Base-by-base conservation (phyloP, 1,140 invertebrate species). In the Drosophila tristis region DNA sequence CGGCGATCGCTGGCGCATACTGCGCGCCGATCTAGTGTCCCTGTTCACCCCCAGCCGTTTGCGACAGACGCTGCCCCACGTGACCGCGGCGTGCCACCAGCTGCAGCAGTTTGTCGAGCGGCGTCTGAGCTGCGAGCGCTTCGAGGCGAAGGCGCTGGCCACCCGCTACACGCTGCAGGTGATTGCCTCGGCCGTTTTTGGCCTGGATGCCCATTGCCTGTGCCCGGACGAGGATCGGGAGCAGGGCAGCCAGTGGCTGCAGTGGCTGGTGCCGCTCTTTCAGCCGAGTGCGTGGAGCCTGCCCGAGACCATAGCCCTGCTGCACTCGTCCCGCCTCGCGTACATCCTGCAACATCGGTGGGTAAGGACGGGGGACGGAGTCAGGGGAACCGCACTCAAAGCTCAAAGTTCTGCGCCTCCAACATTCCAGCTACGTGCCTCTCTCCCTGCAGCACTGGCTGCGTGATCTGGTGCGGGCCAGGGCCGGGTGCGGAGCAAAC, bases 161-260 rank as follows among this genome's bases (percentile, higher is more conserved):
- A 78, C 70, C 0, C 78, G 62, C 20, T 90, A 78, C 7, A 90
- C 81, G 3, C 53, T 90, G 1, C 78, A 90, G 48, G 85, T 90
- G 23, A 50, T 90, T 1, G 87, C 75, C 8, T 90, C 87, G 0
- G 68, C 61, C 0, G 74, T 70, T 1, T 90, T 77, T 26, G 85
- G 87, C 0, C 54, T 90, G 16, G 58, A 90, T 55, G 79, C 68
- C 6, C 45, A 78, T 7, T 70, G 74, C 3, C 53, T 91, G 4
- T 13, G 43, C 5, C 7, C 0, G 0, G 15, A n/a, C 2, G 43
- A 42, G 11, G 20, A 31, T 15, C 11, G 2, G 7, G 8, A 16
- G 5, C 11, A 1, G 0, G 6, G 45, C 3, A 77, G 66, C 7
- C 55, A 72, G 8, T 84, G 84, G 71, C 53, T 66, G 6, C 1